These are phyloP conservation scores for Pheosia tremula DNA, from an alignment of 2,888 invertebrate genomes.

Conservation along the genomic window DNA sequence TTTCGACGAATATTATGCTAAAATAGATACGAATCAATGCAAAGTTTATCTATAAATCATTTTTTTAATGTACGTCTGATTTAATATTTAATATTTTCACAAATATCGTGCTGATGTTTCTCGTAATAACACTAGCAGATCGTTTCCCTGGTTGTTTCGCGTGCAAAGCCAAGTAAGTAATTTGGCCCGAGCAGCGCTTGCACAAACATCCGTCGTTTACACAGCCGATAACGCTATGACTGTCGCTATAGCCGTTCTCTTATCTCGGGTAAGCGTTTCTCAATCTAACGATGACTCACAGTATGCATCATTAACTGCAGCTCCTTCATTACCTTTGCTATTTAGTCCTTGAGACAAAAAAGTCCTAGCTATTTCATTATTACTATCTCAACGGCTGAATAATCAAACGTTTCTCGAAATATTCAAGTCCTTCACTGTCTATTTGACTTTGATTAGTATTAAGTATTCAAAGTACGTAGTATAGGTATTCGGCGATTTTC, in stretches of 20 bases:
- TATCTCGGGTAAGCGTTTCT: constrained; percentile 55
- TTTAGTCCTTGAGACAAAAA: constrained; percentile 20
- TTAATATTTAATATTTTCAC: background rate
- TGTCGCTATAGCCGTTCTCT: constrained; percentile 44
- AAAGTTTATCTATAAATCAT: too few relatives aligned
- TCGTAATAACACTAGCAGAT: background rate
- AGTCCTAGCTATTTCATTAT: too few relatives aligned
- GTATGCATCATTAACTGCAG: background rate
- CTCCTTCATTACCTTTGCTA: constrained; percentile 24
- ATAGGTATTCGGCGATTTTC: too few relatives aligned
- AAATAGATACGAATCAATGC: too few relatives aligned
- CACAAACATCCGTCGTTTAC: constrained; percentile 72
- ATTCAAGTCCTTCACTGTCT: too few relatives aligned
- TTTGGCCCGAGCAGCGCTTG: constrained; percentile 46
- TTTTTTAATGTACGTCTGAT: background rate
- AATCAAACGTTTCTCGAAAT: too few relatives aligned
- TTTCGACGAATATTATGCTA: too few relatives aligned
- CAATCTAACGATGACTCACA: constrained; percentile 34
- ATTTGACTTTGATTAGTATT: too few relatives aligned
- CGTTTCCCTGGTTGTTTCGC: constrained; percentile 21
- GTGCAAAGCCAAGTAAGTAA: constrained; percentile 42
- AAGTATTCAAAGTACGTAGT: too few relatives aligned
- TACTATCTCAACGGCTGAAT: too few relatives aligned
- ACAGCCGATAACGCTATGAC: constrained; percentile 57
- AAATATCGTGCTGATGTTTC: constrained; percentile 1